Evolutionary conservation across 2,797 vertebrate genomes (phyloP), one percentile per base, ranked within the genome.

Genomic region (Malurus leucopterus): DNA sequence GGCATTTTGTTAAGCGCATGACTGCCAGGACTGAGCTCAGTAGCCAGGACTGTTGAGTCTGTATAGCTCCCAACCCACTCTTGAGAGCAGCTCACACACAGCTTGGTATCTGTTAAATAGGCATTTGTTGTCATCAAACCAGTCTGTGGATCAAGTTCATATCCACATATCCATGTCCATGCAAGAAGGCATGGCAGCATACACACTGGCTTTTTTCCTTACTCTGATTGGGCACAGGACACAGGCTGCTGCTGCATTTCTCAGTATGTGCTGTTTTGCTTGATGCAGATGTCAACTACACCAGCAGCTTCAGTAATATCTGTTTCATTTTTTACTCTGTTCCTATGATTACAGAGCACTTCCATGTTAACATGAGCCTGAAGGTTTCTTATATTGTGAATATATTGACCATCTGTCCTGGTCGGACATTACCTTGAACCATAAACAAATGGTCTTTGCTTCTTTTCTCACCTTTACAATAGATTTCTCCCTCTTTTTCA

Each of bases 401-500:
- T 32, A 74, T 68, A 88, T 19, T 69, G 51, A 65, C 40, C 4
- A 8, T 73, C 34, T 62, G 1, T 32, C 62, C 32, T 64, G 24
- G 2, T 54, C 71, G 58, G 20, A 16, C 13, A 7, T n/a, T 15
- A 36, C 22, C 30, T 63, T 68, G 29, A 77, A 53, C 27, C 8
- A 36, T 32, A 54, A 72, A 58, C 9, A 67, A 79, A 8, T 44
- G 0, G 7, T 21, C 34, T 78, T 50, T 58, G 6, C 36, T 67
- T 84, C 46, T 89, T 83, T 83, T 32, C 95, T 98, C 96, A 99
- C 99, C 98, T 98, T 99, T 99, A 97, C 99, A 99, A 96, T 99
- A 99, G 96, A 99, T 99, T 96, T 99, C 99, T 49, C 98, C 99
- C 3, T 99, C 99, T 93, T 99, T 99, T 96, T 99, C 99, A 1